Conservation (phyloP, 2,113 vertebrate genomes). For the Stegostoma tigrinum region DNA sequence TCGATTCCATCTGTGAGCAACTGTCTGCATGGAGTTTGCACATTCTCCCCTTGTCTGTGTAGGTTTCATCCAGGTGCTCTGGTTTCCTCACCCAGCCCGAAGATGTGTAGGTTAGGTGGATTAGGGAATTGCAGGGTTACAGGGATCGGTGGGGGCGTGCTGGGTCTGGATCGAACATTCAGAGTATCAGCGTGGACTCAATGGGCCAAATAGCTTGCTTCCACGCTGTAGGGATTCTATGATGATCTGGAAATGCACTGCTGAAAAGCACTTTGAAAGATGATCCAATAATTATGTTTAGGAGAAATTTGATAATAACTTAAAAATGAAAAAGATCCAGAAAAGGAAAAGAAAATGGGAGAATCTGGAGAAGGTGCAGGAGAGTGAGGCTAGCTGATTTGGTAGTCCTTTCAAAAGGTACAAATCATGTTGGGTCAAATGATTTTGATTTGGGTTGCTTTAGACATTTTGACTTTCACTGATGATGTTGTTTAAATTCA, state of each 20-base stretch:
- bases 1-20: too few species aligned
- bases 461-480: not conserved
- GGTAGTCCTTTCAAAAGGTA: not conserved
- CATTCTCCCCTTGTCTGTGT: too few species aligned
- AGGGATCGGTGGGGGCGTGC: too few species aligned
- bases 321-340: not conserved
- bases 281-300: not conserved
- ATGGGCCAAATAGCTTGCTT: too few species aligned
- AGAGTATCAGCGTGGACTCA: too few species aligned
- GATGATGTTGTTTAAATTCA: not conserved
- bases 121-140: too few species aligned
- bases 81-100: too few species aligned
- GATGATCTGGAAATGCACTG: not conserved
- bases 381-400: not conserved
- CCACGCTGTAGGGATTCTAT: not conserved
- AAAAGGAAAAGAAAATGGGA: not conserved
- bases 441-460: not conserved
- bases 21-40: too few species aligned
- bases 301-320: not conserved
- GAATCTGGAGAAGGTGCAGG: not conserved
- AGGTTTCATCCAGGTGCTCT: too few species aligned
- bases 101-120: too few species aligned
- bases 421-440: not conserved
- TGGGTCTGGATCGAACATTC: too few species aligned
- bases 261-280: not conserved